Percentiles rank a stretch among this genome's conserved stretches.
These are phyloP conservation scores for Pherbina coryleti DNA, from an alignment of 2,888 invertebrate genomes.

Conservation along the genomic window DNA sequence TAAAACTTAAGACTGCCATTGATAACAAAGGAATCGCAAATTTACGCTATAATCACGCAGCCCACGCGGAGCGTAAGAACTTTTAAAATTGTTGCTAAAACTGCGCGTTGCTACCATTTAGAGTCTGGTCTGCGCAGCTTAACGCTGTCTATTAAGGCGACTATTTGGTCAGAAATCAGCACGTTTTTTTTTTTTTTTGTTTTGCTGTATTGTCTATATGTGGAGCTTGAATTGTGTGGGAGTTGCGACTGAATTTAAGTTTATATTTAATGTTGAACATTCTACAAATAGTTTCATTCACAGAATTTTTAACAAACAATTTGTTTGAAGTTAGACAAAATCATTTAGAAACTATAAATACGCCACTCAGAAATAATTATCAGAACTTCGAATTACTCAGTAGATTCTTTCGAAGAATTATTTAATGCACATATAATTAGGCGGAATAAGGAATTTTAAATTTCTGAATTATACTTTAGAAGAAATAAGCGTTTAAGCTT, in stretches of 20 bases:
- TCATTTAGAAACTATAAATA: too few relatives aligned
- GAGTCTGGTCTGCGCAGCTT: neutral
- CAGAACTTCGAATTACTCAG: too few relatives aligned
- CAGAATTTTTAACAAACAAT: too few relatives aligned
- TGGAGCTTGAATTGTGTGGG: neutral
- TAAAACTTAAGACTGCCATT: neutral
- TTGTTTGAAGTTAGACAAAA: too few relatives aligned
- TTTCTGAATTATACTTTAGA: too few relatives aligned
- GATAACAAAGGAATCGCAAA: neutral
- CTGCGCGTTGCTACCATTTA: neutral
- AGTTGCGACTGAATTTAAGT: neutral
- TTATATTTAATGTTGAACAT: too few relatives aligned
- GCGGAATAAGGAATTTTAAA: neutral
- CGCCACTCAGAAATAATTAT: too few relatives aligned
- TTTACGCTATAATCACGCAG: neutral
- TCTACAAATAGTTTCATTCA: too few relatives aligned
- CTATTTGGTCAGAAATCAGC: neutral
- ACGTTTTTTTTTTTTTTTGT: neutral
- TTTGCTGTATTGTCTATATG: neutral
- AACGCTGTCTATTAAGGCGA: neutral
- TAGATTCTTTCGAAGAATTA: neutral
- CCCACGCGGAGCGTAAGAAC: neutral
- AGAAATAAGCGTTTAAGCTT: too few relatives aligned
- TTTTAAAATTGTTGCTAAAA: neutral
- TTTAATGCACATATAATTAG: neutral